Percentiles rank a stretch among this genome's conserved stretches.
Conservation (phyloP, 2,113 vertebrate genomes). For the Tupaia tana region DNA sequence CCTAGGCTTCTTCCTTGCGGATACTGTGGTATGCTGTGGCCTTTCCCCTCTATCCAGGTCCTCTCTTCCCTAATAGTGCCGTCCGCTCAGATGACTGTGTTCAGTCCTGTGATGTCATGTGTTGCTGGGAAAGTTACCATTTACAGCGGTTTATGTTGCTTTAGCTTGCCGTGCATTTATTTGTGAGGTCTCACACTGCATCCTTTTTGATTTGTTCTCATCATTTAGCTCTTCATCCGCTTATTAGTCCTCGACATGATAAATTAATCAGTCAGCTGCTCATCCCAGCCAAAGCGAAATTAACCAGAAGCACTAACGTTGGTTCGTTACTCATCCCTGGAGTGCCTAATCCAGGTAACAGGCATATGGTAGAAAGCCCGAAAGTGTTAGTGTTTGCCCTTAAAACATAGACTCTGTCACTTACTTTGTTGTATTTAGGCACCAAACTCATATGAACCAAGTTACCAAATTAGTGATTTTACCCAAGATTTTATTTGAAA, state of each 20-base stretch:
- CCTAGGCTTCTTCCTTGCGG: background rate
- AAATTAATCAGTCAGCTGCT: constrained; percentile 93
- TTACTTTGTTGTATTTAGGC: constrained; percentile 52
- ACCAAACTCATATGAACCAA: constrained; percentile 38
- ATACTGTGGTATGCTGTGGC: background rate
- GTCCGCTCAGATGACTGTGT: constrained; percentile 9
- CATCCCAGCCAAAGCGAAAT: constrained; percentile 93
- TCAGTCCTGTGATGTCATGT: constrained; percentile 49
- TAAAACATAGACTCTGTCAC: constrained; percentile 39
- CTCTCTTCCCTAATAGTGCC: constrained; percentile 25
- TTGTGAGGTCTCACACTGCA: constrained; percentile 78
- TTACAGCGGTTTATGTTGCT: constrained; percentile 44
- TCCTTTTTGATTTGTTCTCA: constrained; percentile 86
- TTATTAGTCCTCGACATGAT: constrained; percentile 90
- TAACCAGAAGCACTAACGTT: constrained; percentile 96
- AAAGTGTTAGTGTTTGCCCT: constrained; percentile 56
- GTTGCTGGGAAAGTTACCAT: constrained; percentile 45
- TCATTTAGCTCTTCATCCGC: constrained; percentile 89
- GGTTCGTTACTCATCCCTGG: constrained; percentile 91
- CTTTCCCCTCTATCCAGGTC: background rate
- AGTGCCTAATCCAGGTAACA: constrained; percentile 93
- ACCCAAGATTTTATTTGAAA: background rate
- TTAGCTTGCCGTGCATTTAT: constrained; percentile 73
- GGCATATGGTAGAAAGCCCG: constrained; percentile 68
- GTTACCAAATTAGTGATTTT: constrained; percentile 28